Evolutionary conservation across 2,888 invertebrate species (phyloP).

Genomic region (Apamea sordens): DNA sequence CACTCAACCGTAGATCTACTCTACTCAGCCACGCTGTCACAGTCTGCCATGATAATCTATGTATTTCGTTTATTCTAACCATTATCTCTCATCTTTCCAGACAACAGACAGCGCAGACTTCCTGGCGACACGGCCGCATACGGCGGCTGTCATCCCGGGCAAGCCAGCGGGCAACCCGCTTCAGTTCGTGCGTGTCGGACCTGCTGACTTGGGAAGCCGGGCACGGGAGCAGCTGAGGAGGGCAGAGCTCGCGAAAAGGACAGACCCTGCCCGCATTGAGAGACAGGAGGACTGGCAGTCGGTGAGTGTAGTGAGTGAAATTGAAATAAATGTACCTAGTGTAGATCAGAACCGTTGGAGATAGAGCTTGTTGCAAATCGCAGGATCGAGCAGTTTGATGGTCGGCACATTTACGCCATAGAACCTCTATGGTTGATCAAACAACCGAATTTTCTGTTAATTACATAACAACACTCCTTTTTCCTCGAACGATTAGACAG

Average conservation of each 20-base stretch:
- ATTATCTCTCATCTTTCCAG: slow-evolving; percentile 70
- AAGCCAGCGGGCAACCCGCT: slow-evolving; percentile 96
- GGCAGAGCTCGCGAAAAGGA: slow-evolving; percentile 95
- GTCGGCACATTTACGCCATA: background rate
- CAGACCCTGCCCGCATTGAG: slow-evolving; percentile 94
- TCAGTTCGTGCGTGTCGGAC: slow-evolving; percentile 97
- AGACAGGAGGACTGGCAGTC: slow-evolving; percentile 98
- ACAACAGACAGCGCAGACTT: slow-evolving; percentile 89
- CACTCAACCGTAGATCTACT: background rate
- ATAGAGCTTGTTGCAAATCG: no score
- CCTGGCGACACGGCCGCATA: slow-evolving; percentile 87
- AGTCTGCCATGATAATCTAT: background rate
- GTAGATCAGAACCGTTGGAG: background rate
- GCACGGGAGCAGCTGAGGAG: slow-evolving; percentile 96
- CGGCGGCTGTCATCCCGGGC: slow-evolving; percentile 93
- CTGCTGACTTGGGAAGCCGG: slow-evolving; percentile 95
- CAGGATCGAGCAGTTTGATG: no score
- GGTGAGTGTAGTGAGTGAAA: slow-evolving; percentile 89
- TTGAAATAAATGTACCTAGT: slow-evolving; percentile 1
- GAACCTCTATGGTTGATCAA: background rate
- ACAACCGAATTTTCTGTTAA: background rate
- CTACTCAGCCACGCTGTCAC: background rate
- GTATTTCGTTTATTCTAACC: slow-evolving; percentile 13
- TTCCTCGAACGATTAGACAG: background rate
- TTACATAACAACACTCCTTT: background rate